These are phyloP conservation scores for Drosophila nannoptera DNA, from an alignment of 1,140 invertebrate species.

Conservation along the genomic window DNA sequence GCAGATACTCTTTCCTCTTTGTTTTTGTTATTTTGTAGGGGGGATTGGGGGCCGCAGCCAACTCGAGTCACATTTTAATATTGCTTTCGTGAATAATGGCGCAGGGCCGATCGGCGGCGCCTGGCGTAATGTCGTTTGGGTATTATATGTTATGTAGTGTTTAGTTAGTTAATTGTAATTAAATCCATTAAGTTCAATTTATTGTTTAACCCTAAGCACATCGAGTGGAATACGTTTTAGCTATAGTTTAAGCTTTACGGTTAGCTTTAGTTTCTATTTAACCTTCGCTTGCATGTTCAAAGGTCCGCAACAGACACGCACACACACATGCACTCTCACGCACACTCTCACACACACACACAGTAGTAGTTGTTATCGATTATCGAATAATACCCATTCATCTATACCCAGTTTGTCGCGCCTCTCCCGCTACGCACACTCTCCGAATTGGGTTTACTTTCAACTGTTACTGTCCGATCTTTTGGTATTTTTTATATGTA, in stretches of 20 bases:
- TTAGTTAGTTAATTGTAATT: conserved; percentile 20
- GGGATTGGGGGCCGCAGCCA: conserved; percentile 16
- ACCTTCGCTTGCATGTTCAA: too few species aligned
- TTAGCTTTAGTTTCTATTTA: neutral
- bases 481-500: conserved; percentile 70
- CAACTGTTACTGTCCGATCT: conserved; percentile 22
- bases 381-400: conserved; percentile 12
- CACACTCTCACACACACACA: too few species aligned
- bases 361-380: conserved; percentile 19
- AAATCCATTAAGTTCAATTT: conserved; percentile 23
- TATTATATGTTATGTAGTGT: conserved; percentile 30
- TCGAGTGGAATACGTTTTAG: conserved; percentile 11
- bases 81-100: conserved; percentile 69
- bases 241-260: conserved; percentile 1
- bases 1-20: too few species aligned
- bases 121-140: conserved; percentile 41
- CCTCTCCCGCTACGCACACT: too few species aligned
- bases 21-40: too few species aligned
- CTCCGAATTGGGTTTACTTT: neutral
- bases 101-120: conserved; percentile 33
- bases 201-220: conserved; percentile 9
- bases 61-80: conserved; percentile 67
- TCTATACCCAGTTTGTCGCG: neutral
- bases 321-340: conserved; percentile 11
- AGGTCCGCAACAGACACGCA: conserved; percentile 19